Percentiles rank a stretch among this genome's conserved stretches.
Conservation (phyloP, 2,113 vertebrate species). For the Daboia siamensis region DNA sequence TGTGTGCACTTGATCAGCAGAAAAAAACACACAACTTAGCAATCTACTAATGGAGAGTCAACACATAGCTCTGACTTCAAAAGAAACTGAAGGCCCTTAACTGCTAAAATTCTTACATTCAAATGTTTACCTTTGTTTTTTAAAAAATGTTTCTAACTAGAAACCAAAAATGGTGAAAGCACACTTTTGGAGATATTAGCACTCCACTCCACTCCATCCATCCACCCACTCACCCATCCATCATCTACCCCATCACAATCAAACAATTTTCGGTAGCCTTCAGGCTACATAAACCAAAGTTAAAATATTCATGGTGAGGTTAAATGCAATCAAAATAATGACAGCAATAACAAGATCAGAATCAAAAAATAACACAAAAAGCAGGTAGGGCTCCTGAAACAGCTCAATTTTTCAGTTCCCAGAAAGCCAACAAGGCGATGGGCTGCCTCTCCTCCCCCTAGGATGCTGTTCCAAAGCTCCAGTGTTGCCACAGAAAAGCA, state of each 20-base stretch:
- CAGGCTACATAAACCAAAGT: neutral
- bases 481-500: neutral
- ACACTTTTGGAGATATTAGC: neutral
- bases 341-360: neutral
- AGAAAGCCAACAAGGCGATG: neutral
- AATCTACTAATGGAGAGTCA: neutral
- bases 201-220: neutral
- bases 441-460: neutral
- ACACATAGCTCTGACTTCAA: neutral
- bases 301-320: neutral
- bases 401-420: neutral
- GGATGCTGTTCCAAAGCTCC: neutral
- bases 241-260: neutral
- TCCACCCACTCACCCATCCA: no score
- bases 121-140: no score
- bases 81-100: neutral
- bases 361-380: neutral
- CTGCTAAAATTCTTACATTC: neutral
- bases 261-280: neutral
- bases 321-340: neutral
- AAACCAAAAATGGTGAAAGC: neutral
- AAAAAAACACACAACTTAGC: constrained; percentile 2
- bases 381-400: neutral
- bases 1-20: neutral
- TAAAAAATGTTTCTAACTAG: neutral